Evolutionary conservation across 2,888 invertebrate species (phyloP).

Genomic region (Melinaea menophilus): DNA sequence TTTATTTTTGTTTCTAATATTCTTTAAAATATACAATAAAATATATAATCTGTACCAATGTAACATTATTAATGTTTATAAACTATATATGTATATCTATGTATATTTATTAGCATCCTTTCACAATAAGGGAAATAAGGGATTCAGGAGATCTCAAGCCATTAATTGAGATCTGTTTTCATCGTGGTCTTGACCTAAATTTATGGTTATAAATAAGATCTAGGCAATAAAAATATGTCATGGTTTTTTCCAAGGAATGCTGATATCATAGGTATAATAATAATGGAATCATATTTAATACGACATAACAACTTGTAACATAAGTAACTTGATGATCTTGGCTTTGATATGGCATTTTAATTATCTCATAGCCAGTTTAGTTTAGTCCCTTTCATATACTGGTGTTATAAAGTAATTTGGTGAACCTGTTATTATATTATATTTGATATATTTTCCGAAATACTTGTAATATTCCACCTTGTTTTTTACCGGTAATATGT

Average conservation of each 20-base stretch:
- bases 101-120: neutral
- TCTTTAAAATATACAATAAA: no score
- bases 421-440: neutral
- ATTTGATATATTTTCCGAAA: neutral
- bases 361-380: conserved; percentile 2
- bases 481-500: no score
- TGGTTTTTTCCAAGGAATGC: neutral
- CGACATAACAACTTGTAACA: neutral
- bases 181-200: neutral
- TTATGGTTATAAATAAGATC: neutral
- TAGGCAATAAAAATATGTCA: neutral
- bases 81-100: neutral
- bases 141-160: neutral
- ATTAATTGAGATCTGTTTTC: conserved; percentile 3
- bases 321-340: neutral
- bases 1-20: no score
- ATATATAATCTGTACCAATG: no score
- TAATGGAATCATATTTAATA: neutral
- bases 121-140: conserved; percentile 2
- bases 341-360: conserved; percentile 3
- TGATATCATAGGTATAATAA: neutral
- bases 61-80: neutral
- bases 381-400: neutral
- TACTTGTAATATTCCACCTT: no score
- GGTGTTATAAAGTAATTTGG: neutral